Percentiles rank a stretch among this genome's conserved stretches.
Conservation (phyloP, 2,797 vertebrate genomes). For the Ceryle rudis region DNA sequence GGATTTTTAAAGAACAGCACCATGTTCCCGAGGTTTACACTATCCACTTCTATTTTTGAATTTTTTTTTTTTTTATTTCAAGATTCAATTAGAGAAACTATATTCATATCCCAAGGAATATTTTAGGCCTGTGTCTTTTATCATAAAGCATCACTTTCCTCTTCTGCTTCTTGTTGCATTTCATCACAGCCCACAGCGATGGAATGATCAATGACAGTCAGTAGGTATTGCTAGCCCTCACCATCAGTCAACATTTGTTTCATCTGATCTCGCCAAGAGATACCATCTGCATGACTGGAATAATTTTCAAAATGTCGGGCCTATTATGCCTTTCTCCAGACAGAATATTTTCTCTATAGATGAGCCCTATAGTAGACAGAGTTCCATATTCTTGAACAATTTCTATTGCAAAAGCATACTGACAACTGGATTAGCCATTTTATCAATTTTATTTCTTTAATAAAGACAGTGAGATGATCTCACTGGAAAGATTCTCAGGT, state of each 20-base stretch:
- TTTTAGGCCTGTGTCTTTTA: background rate
- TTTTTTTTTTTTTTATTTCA: background rate
- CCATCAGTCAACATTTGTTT: background rate
- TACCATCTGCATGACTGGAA: background rate
- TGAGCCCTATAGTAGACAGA: background rate
- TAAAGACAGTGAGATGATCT: background rate
- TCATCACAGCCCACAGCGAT: background rate
- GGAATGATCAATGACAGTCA: background rate
- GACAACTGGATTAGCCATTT: no score
- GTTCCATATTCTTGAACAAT: no score
- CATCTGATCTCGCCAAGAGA: background rate
- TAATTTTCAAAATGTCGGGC: background rate
- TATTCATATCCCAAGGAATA: background rate
- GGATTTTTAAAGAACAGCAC: background rate
- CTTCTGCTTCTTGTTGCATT: background rate
- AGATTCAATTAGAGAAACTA: background rate
- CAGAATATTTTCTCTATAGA: background rate
- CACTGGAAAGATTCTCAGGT: background rate
- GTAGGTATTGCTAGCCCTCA: background rate
- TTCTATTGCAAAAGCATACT: no score
- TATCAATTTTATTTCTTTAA: no score
- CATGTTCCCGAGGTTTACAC: background rate
- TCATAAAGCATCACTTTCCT: background rate
- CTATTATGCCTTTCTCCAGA: background rate
- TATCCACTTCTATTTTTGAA: background rate